phyloP scores from a whole-genome alignment of 1,140 invertebrate genomes.

The Sycobia sp. region DNA sequence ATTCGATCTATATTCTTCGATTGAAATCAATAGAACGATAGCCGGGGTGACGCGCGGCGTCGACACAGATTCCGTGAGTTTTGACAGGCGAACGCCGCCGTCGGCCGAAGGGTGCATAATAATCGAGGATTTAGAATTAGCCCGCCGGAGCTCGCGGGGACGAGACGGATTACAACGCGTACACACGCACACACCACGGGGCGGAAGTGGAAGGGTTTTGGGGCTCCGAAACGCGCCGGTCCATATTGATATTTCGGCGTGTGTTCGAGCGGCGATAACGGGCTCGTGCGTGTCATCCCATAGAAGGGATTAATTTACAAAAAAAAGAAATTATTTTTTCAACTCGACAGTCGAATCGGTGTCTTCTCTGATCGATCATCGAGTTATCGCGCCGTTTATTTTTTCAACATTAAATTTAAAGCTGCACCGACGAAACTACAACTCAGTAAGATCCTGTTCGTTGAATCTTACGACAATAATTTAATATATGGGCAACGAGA shows the following conservation, averaged over 20 bases:
- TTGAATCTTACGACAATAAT: no score
- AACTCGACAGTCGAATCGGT: no score
- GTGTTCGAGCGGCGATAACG: slow-evolving; percentile 51
- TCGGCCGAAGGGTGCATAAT: slow-evolving; percentile 57
- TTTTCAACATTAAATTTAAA: no score
- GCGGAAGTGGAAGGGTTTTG: slow-evolving; percentile 47
- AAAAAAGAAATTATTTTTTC: no score
- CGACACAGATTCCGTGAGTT: slow-evolving; percentile 34
- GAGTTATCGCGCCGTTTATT: no score
- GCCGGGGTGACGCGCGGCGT: background rate
- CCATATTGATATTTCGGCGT: slow-evolving; percentile 46
- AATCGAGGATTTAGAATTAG: slow-evolving; percentile 58
- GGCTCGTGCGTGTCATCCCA: slow-evolving; percentile 31
- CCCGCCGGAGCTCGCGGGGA: slow-evolving; percentile 46
- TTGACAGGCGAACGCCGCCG: slow-evolving; percentile 12
- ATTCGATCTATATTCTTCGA: background rate
- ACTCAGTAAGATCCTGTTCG: no score
- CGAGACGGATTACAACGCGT: slow-evolving; percentile 53
- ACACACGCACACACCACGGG: slow-evolving; percentile 44
- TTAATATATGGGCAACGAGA: no score
- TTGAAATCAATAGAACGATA: slow-evolving; percentile 20
- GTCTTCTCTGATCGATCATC: no score
- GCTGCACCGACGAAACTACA: no score
- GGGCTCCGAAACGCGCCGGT: slow-evolving; percentile 20
- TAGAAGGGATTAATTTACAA: slow-evolving; percentile 3